These are phyloP conservation scores for Drosophila lacteicornis DNA, from an alignment of 1,140 invertebrate genomes.

Conservation along the genomic window DNA sequence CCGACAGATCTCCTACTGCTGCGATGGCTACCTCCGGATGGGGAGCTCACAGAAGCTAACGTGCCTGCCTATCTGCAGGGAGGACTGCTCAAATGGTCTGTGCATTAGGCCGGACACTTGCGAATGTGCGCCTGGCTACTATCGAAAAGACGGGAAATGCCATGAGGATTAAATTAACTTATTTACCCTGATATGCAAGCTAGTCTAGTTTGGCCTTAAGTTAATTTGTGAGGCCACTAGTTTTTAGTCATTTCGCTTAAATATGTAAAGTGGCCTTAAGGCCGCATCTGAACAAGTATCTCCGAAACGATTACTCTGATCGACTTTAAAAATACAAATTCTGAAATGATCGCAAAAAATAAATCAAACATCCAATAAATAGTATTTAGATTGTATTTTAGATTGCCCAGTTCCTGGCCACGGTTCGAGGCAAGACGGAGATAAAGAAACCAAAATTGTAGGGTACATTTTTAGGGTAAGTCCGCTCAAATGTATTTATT, in stretches of 20 bases:
- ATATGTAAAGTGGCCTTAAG: neutral
- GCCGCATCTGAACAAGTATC: no score
- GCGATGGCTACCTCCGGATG: constrained; percentile 57
- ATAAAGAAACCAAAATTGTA: no score
- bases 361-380: no score
- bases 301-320: no score
- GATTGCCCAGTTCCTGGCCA: no score
- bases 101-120: constrained; percentile 86
- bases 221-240: neutral
- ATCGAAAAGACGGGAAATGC: constrained; percentile 34
- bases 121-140: constrained; percentile 81
- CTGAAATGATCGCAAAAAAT: no score
- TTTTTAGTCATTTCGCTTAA: neutral
- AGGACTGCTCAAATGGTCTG: constrained; percentile 86
- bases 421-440: no score
- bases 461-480: no score
- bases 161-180: neutral
- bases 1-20: constrained; percentile 71
- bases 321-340: no score
- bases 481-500: no score
- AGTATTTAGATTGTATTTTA: no score
- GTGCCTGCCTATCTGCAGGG: constrained; percentile 86
- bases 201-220: neutral
- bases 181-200: neutral
- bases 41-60: constrained; percentile 52